Evolutionary conservation across 64 coral and sea anemone genomes (phyloP).

Genomic region (Montipora foliosa): DNA sequence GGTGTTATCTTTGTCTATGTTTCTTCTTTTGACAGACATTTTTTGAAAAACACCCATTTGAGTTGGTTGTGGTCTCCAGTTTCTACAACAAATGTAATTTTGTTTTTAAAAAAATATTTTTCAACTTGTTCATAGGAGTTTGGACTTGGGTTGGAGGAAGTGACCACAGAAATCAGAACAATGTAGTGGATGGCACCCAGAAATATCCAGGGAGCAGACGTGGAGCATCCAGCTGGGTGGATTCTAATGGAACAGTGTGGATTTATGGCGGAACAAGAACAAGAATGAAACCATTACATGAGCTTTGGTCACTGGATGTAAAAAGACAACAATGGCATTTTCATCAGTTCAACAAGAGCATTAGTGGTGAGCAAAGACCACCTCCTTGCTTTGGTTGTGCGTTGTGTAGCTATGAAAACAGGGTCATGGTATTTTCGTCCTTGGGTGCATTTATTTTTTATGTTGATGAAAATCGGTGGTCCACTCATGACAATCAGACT

Average conservation of each 20-base stretch:
- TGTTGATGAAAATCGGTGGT: conserved; percentile 61
- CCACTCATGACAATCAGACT: neutral
- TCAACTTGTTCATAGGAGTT: conserved; percentile 41
- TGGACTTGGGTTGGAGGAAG: conserved; percentile 88
- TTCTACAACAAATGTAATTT: neutral
- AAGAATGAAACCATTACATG: conserved; percentile 64
- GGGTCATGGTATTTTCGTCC: conserved; percentile 47
- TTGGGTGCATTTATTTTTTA: conserved; percentile 65
- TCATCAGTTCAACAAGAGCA: conserved; percentile 17
- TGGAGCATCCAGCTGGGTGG: conserved; percentile 46
- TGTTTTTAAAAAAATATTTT: neutral
- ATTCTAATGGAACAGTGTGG: conserved; percentile 53
- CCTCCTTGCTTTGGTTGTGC: conserved; percentile 63
- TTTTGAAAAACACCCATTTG: too few relatives aligned
- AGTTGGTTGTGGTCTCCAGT: too few relatives aligned
- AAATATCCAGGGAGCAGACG: conserved; percentile 53
- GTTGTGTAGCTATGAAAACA: conserved; percentile 59
- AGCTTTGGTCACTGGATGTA: conserved; percentile 77
- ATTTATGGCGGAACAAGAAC: conserved; percentile 61
- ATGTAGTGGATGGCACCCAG: neutral
- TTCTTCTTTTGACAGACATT: too few relatives aligned
- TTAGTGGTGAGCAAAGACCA: conserved; percentile 22
- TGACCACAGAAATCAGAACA: conserved; percentile 63
- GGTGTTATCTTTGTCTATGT: too few relatives aligned
- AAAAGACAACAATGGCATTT: conserved; percentile 49